Evolutionary conservation across 2,888 invertebrate species (phyloP).

Genomic region (Aethes cnicana): DNA sequence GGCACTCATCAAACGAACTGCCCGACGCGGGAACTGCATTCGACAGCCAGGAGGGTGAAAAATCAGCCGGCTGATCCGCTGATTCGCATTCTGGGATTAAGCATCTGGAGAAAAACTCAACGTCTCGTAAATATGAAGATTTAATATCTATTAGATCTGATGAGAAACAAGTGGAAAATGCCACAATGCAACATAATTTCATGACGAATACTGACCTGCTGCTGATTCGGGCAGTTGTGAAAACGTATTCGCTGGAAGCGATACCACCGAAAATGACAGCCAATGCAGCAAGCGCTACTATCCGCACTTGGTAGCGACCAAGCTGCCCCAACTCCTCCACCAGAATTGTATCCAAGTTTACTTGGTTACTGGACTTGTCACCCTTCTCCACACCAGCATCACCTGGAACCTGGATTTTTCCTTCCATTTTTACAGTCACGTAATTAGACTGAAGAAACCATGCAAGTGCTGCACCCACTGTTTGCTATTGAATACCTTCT

Average conservation of each 20-base stretch:
- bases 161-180: not conserved
- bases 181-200: not conserved
- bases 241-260: slow-evolving; percentile 79
- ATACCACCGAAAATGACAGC: slow-evolving; percentile 81
- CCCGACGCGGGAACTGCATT: slow-evolving; percentile 50
- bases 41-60: slow-evolving; percentile 53
- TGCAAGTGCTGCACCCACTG: not conserved
- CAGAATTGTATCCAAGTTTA: slow-evolving; percentile 59
- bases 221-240: slow-evolving; percentile 73
- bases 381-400: slow-evolving; percentile 2
- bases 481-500: not conserved
- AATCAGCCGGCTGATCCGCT: slow-evolving; percentile 37
- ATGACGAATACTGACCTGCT: slow-evolving; percentile 29
- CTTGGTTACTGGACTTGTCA: slow-evolving; percentile 11
- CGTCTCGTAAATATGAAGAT: too few species aligned
- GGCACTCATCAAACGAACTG: slow-evolving; percentile 48
- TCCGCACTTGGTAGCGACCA: slow-evolving; percentile 81
- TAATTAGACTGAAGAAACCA: not conserved
- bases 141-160: not conserved
- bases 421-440: not conserved
- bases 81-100: slow-evolving; percentile 34
- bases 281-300: slow-evolving; percentile 76
- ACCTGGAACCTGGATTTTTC: not conserved
- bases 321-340: slow-evolving; percentile 71
- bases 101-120: slow-evolving; percentile 28